These are phyloP conservation scores for Acanthosepion pharaonis DNA, from an alignment of 2,888 invertebrate species.

Conservation along the genomic window DNA sequence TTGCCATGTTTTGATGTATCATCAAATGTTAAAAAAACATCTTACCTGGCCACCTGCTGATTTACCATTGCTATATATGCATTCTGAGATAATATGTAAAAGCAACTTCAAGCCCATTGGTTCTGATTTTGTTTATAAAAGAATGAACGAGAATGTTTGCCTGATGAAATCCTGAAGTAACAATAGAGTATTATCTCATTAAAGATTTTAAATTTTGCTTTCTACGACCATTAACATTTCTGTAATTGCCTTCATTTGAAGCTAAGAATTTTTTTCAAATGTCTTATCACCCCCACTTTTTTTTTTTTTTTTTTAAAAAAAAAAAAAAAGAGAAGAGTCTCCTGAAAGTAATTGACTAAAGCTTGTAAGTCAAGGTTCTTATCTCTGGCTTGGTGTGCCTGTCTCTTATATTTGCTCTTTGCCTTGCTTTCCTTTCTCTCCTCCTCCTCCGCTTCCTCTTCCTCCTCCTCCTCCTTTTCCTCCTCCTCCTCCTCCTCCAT, in stretches of 20 bases:
- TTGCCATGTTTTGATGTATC: no score
- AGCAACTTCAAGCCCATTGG: no score
- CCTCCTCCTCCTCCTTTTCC: slow-evolving; percentile 51
- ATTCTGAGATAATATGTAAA: no score
- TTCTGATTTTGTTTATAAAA: no score
- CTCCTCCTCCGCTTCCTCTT: slow-evolving; percentile 45
- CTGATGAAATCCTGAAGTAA: no score
- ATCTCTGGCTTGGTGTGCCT: slow-evolving; percentile 43
- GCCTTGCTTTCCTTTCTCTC: slow-evolving; percentile 4
- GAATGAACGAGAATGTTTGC: no score
- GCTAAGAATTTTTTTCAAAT: not conserved
- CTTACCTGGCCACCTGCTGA: no score
- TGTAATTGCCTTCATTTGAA: not conserved
- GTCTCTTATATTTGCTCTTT: slow-evolving; percentile 47
- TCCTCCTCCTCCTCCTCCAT: slow-evolving; percentile 49
- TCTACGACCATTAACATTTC: not conserved
- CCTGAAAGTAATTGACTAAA: not conserved
- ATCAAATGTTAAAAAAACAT: no score
- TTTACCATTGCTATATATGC: no score
- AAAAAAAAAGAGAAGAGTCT: no score
- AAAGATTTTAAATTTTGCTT: no score
- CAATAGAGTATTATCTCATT: no score
- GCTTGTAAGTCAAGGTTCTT: slow-evolving; percentile 25
- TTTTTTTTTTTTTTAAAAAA: not conserved
- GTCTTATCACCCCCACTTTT: not conserved